Conservation (phyloP, 2,113 vertebrate species). For the Nibea coibor region DNA sequence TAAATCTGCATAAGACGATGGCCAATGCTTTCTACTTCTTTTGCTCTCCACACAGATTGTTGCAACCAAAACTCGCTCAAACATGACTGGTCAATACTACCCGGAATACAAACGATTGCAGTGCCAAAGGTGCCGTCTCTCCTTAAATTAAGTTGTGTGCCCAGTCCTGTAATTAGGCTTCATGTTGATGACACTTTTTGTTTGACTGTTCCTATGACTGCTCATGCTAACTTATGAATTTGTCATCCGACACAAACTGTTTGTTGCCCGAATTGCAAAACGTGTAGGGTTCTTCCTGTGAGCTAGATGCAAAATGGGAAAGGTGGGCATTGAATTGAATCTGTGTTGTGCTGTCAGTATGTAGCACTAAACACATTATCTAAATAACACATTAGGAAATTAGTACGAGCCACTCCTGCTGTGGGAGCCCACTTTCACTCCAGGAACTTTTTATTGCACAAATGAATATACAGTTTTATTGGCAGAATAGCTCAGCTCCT, state of each 20-base stretch:
- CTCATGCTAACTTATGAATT: slow-evolving; percentile 16
- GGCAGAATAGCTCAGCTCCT: slow-evolving; percentile 38
- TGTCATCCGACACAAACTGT: slow-evolving; percentile 10
- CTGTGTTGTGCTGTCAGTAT: slow-evolving; percentile 7
- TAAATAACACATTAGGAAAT: slow-evolving; percentile 21
- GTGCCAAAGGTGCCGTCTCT: too few species aligned
- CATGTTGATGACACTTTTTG: not conserved
- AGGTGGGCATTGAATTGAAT: not conserved
- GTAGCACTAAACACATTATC: slow-evolving; percentile 13
- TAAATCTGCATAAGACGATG: too few species aligned
- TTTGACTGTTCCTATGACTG: not conserved
- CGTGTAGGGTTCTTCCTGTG: too few species aligned
- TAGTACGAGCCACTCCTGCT: slow-evolving; percentile 13
- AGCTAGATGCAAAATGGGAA: not conserved
- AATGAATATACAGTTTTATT: slow-evolving; percentile 22
- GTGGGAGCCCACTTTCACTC: not conserved
- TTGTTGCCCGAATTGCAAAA: not conserved
- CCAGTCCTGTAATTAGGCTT: not conserved
- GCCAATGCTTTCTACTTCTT: too few species aligned
- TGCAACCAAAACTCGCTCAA: too few species aligned
- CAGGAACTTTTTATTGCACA: slow-evolving; percentile 1
- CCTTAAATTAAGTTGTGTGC: not conserved
- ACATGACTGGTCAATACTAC: too few species aligned
- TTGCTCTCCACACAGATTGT: too few species aligned
- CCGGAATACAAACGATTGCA: too few species aligned